Evolutionary conservation across 2,888 invertebrate species (phyloP).

Genomic region (Meloe dianella): DNA sequence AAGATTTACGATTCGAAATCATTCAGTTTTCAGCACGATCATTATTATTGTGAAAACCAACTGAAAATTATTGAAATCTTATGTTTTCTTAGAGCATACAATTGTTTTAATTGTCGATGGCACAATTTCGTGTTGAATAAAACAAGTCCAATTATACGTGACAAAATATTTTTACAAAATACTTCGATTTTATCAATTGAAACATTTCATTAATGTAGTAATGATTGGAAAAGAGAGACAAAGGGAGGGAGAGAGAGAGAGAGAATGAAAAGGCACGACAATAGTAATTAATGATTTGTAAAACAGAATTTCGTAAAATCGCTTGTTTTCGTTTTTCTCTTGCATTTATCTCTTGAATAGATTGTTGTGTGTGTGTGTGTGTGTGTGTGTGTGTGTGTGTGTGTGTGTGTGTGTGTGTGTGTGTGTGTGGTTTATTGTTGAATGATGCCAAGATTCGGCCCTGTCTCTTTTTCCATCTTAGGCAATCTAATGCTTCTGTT

Average conservation of each 20-base stretch:
- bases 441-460: conserved; percentile 6
- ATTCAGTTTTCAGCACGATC: not conserved
- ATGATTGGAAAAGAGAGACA: no score
- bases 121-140: not conserved
- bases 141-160: not conserved
- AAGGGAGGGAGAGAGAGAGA: no score
- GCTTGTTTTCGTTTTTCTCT: not conserved
- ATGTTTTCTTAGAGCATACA: no score
- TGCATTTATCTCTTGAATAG: not conserved
- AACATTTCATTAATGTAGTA: not conserved
- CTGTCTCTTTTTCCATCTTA: conserved; percentile 1
- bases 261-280: no score
- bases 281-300: not conserved
- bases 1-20: no score
- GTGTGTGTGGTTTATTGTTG: not conserved
- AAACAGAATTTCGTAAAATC: not conserved
- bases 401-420: no score
- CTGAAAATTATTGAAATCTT: no score
- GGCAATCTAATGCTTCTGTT: conserved; percentile 4
- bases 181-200: not conserved
- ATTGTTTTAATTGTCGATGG: not conserved
- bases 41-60: not conserved
- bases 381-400: no score
- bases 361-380: no score
- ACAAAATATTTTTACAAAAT: not conserved